Percentiles rank a stretch among this genome's conserved stretches.
Evolutionary conservation across 2,113 vertebrate genomes (phyloP).

Genomic region (Toxotes chatareus): DNA sequence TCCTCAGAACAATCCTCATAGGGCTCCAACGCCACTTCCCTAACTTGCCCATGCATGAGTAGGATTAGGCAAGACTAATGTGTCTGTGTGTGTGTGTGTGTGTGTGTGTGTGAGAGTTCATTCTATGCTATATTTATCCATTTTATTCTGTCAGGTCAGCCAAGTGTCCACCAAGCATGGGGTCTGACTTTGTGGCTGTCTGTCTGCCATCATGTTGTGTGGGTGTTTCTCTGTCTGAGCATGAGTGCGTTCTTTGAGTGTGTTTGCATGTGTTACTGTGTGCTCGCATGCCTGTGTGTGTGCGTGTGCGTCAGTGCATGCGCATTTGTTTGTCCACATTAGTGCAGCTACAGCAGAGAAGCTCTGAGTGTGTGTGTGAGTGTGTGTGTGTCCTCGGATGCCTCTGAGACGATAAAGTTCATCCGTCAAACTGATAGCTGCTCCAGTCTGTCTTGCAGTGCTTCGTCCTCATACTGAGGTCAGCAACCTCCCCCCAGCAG

Average conservation of each 20-base stretch:
- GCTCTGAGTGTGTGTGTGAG: neutral
- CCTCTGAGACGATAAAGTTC: slow-evolving; percentile 19
- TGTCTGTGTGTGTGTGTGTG: neutral
- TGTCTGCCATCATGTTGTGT: slow-evolving; percentile 2
- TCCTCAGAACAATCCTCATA: slow-evolving; percentile 12
- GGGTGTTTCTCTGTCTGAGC: neutral
- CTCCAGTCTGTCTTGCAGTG: slow-evolving; percentile 42
- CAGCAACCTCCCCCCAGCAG: slow-evolving; percentile 17
- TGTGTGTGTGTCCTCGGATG: slow-evolving; percentile 25
- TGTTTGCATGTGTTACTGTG: neutral
- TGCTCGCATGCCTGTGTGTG: neutral
- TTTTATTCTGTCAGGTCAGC: slow-evolving; percentile 38
- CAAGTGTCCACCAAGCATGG: neutral
- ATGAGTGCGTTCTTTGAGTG: neutral
- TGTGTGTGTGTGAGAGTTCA: neutral
- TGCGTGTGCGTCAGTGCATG: neutral
- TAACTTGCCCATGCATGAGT: neutral
- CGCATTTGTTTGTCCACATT: neutral
- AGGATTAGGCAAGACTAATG: neutral
- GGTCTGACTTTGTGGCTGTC: slow-evolving; percentile 19
- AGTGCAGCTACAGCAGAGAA: neutral
- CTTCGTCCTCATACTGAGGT: slow-evolving; percentile 50
- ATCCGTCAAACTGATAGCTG: slow-evolving; percentile 37
- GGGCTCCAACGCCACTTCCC: slow-evolving; percentile 5
- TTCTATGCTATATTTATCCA: slow-evolving; percentile 27